Evolutionary conservation across 1,140 invertebrate genomes (phyloP), one percentile per base, ranked within the genome.

Genomic region (Metaphire vulgaris): DNA sequence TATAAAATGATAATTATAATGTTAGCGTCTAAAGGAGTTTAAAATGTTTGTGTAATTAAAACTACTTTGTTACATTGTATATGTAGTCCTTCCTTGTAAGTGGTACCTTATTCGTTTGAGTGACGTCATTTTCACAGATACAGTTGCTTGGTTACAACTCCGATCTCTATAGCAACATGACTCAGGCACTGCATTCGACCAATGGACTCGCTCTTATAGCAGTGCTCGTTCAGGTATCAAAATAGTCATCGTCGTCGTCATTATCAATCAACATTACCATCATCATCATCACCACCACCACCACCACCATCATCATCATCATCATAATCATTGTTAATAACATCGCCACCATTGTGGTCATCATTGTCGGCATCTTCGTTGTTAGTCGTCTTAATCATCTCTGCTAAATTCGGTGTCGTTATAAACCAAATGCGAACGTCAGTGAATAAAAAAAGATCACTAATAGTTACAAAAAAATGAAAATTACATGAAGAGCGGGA

Each of bases 91-190:
- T n/a, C n/a, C n/a, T n/a, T n/a, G n/a, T n/a, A n/a, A n/a, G n/a
- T n/a, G n/a, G n/a, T n/a, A n/a, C n/a, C n/a, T n/a, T n/a, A n/a
- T n/a, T n/a, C n/a, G n/a, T n/a, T n/a, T n/a, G n/a, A n/a, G n/a
- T n/a, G n/a, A 56, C 41, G 21, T 56, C 41, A 6, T 56, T 21
- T 56, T 12, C 89, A 76, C 90, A 95, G 94, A 92, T 95, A 83
- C 94, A 95, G 89, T 93, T 95, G 88, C 92, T 94, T 86, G 93
- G 93, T 80, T 96, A 94, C 89, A 96, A 96, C 88, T 93, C 92
- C 75, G 92, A 96, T 85, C 89, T 96, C 74, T 96, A 96, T 88
- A 90, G 91, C 81, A 96, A 96, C 88, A 93, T 94, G 87, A 92
- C 92, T 64, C 93, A 95, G 85, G 93, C 94, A 29, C 72, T 95